Evolutionary conservation across 2,113 vertebrate genomes (phyloP), one percentile per base, ranked within the genome.

Genomic region (Halichoerus grypus): DNA sequence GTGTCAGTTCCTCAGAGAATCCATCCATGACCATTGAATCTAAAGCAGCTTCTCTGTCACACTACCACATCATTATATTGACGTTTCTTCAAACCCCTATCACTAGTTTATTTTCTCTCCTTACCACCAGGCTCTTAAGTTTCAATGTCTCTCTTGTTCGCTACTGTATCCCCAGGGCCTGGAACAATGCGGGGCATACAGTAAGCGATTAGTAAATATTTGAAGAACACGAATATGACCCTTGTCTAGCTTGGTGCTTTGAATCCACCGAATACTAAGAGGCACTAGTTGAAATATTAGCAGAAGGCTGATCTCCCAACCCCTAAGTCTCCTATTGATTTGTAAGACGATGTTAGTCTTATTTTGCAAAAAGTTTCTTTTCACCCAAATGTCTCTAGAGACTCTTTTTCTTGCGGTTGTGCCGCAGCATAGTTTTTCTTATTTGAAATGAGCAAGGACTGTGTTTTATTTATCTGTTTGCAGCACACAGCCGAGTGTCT

Each of bases 341-440:
- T 59, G 8, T 77, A 92, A 88, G 88, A 65, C 12, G 12, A 36
- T 51, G 4, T 16, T 33, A 16, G 46, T 53, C 22, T 61, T 53
- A 31, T 94, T 69, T 80, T 57, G 42, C 14, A 83, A 61, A 79
- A 92, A 71, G 72, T 92, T 90, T 79, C 16, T 93, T 91, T 84
- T 21, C 88, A 65, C 46, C 28, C 28, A 57, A 89, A 91, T 79
- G 24, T 82, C 55, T 83, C 33, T 63, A 33, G 9, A 26, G 36
- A 61, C 24, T 74, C 24, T 74, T 90, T 82, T 51, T 94, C 14
- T 39, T 63, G 26, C 21, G 83, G 22, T 55, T 39, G 10, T 46
- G 14, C 19, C 3, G 22, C 31, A 33, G 10, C 49, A 71, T 77
- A 59, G 69, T 81, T 93, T 92, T 14, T 49, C n/a, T 76, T 59